Evolutionary conservation across 1,140 invertebrate genomes (phyloP).

Genomic region (Aplysia californica): DNA sequence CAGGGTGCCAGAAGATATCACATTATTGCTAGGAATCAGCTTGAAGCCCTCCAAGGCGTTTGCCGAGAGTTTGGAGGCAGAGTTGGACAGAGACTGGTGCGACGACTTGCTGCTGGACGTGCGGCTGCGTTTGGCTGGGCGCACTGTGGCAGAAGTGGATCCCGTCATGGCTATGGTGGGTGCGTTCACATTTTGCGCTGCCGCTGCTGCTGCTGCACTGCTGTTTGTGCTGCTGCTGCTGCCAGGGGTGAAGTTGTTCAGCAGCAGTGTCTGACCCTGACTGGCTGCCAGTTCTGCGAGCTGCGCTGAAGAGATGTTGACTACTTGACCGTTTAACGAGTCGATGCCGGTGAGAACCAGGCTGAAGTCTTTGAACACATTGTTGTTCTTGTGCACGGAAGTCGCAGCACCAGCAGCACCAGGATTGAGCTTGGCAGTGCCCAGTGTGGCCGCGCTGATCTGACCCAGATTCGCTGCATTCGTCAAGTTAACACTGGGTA

Average conservation of each 20-base stretch:
- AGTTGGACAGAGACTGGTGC: constrained; percentile 5
- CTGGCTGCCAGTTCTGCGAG: constrained; percentile 41
- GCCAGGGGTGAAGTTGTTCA: constrained; percentile 19
- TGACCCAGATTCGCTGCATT: constrained; percentile 45
- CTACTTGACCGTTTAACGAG: constrained; percentile 52
- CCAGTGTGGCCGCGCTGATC: constrained; percentile 46
- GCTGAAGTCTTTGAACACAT: constrained; percentile 54
- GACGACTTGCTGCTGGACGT: constrained; percentile 10
- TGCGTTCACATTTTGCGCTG: not conserved
- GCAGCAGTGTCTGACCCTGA: constrained; percentile 28
- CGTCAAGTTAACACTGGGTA: constrained; percentile 57
- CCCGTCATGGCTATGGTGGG: not conserved
- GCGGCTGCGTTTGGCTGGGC: constrained; percentile 32
- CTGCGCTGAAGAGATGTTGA: constrained; percentile 51
- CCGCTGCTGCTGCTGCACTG: not conserved
- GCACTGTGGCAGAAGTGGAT: not conserved
- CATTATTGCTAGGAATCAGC: constrained; percentile 43
- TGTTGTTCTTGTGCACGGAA: constrained; percentile 41
- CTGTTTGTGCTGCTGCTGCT: not conserved
- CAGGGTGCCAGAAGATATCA: constrained; percentile 29
- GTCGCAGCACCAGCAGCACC: not conserved
- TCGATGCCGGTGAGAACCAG: constrained; percentile 57
- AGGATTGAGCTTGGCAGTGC: constrained; percentile 25
- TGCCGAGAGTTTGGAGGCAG: constrained; percentile 11
- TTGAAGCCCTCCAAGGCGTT: constrained; percentile 39